A percentile compares a stretch with the other conserved stretches of the same genome.
phyloP scores from a whole-genome alignment of 2,888 invertebrate species.

The Acrobasis suavella region DNA sequence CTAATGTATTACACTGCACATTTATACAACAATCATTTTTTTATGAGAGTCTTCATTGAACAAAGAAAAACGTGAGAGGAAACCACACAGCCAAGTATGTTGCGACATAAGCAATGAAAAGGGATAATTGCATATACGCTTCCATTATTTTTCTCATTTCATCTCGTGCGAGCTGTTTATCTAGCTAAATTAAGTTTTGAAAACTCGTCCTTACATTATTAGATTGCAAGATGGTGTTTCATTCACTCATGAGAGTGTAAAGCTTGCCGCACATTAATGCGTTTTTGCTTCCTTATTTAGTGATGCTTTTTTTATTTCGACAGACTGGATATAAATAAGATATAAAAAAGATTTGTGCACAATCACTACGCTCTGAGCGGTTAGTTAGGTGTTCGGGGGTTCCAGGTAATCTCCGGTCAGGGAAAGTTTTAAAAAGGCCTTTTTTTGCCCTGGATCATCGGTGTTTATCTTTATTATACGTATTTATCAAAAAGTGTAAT shows the following conservation, averaged over 20 bases:
- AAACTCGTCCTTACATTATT: slow-evolving; percentile 39
- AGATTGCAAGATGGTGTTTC: slow-evolving; percentile 23
- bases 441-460: no score
- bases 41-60: background rate
- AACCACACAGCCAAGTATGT: slow-evolving; percentile 26
- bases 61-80: background rate
- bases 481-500: no score
- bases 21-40: no score
- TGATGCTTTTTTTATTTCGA: background rate
- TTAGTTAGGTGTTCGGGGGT: no score
- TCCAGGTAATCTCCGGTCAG: no score
- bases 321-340: no score
- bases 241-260: slow-evolving; percentile 11
- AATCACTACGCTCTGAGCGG: background rate
- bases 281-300: background rate
- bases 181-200: slow-evolving; percentile 53
- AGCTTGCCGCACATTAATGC: background rate
- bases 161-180: slow-evolving; percentile 50
- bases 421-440: no score
- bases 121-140: slow-evolving; percentile 66
- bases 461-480: no score
- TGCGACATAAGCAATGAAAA: slow-evolving; percentile 54
- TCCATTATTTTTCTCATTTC: slow-evolving; percentile 63
- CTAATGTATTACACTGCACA: no score
- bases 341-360: background rate